Evolutionary conservation across 2,797 vertebrate genomes (phyloP).

Genomic region (Sciaenops ocellatus): DNA sequence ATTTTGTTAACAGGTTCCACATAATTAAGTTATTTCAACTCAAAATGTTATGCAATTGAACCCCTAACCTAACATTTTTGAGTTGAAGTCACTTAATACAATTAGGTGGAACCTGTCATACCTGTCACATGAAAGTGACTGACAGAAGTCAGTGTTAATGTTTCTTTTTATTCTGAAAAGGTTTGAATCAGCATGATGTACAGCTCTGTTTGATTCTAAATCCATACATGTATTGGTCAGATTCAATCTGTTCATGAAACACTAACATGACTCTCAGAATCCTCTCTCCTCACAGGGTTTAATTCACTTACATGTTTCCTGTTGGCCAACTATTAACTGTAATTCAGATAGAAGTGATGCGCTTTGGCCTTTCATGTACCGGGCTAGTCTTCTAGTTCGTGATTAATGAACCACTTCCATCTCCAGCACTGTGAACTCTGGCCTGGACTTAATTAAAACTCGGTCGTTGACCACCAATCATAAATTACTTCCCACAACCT

Average conservation of each 20-base stretch:
- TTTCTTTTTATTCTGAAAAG: neutral
- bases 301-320: conserved; percentile 57
- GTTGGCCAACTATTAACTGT: conserved; percentile 54
- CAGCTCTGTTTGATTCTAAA: neutral
- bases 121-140: neutral
- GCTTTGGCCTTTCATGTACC: conserved; percentile 66
- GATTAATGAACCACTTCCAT: conserved; percentile 82
- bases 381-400: conserved; percentile 54
- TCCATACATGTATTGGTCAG: neutral
- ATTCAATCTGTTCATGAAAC: conserved; percentile 5
- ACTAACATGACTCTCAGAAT: conserved; percentile 1
- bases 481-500: conserved; percentile 78
- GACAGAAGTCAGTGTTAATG: neutral
- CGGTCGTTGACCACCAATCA: conserved; percentile 76
- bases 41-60: too few species aligned
- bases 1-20: neutral
- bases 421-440: conserved; percentile 72
- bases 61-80: too few species aligned
- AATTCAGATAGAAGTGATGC: conserved; percentile 70
- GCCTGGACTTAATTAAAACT: conserved; percentile 83
- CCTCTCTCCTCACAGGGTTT: conserved; percentile 14
- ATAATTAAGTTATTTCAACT: too few species aligned
- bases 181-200: neutral
- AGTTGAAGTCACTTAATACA: too few species aligned
- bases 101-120: too few species aligned